These are phyloP conservation scores for Ailurus styani DNA, from an alignment of 2,113 vertebrate species.

Conservation along the genomic window DNA sequence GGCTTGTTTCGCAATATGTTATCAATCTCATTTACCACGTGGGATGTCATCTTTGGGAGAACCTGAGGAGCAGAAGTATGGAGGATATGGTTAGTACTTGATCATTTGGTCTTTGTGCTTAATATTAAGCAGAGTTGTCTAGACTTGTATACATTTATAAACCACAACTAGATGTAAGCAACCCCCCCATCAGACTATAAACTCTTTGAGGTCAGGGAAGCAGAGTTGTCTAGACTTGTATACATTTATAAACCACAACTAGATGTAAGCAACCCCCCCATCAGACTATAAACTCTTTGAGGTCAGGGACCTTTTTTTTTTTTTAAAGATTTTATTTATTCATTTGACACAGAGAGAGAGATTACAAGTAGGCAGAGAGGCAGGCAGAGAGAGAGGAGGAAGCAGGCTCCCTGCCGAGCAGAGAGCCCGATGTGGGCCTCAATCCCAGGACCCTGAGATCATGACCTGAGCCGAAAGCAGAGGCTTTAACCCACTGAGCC, in stretches of 20 bases:
- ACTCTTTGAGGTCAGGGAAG: neutral
- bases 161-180: neutral
- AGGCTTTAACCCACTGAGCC: too few species aligned
- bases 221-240: neutral
- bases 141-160: neutral
- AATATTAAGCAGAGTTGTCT: neutral
- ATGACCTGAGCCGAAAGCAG: too few species aligned
- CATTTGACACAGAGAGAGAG: too few species aligned
- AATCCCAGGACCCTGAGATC: too few species aligned
- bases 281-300: neutral
- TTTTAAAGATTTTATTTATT: too few species aligned
- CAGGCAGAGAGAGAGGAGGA: too few species aligned
- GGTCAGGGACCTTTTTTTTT: neutral
- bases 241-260: neutral
- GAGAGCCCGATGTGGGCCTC: too few species aligned
- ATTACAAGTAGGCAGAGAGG: too few species aligned
- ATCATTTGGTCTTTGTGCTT: neutral
- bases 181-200: neutral
- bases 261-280: neutral
- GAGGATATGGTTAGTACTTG: neutral
- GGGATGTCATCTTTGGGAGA: constrained; percentile 98
- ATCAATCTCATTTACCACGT: constrained; percentile 94
- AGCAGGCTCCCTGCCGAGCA: too few species aligned
- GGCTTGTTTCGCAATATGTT: constrained; percentile 96
- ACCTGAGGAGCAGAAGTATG: constrained; percentile 82